Percentiles rank a stretch among this genome's conserved stretches.
phyloP scores from a whole-genome alignment of 2,888 invertebrate species.

The Lepidocyrtoides sp. region DNA sequence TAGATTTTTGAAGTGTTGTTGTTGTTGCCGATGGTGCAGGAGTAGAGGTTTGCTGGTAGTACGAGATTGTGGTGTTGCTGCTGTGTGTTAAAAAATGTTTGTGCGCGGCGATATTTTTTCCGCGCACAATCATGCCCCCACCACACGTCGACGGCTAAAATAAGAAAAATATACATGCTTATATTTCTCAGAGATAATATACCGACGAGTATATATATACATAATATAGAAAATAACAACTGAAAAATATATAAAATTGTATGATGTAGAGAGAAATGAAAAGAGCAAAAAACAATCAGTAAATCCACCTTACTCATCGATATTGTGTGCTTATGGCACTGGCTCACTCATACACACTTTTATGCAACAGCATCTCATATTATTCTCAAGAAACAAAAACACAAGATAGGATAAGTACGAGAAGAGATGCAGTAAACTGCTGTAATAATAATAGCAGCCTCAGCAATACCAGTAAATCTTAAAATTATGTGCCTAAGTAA shows the following conservation, averaged over 20 bases:
- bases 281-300: conserved; percentile 53
- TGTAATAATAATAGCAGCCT: not conserved
- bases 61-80: conserved; percentile 59
- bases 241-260: conserved; percentile 62
- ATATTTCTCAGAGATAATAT: conserved; percentile 43
- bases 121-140: conserved; percentile 77
- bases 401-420: conserved; percentile 29
- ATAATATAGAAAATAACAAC: conserved; percentile 26
- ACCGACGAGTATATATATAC: conserved; percentile 35
- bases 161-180: conserved; percentile 73
- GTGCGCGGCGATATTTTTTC: conserved; percentile 78
- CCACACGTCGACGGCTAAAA: conserved; percentile 76
- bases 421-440: conserved; percentile 52
- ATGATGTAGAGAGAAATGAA: conserved; percentile 67
- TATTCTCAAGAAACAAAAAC: not conserved
- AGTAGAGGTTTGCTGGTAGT: conserved; percentile 58
- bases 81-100: conserved; percentile 77
- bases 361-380: conserved; percentile 9
- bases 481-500: conserved; percentile 14
- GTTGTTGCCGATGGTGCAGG: conserved; percentile 78
- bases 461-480: conserved; percentile 2
- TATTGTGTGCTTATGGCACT: conserved; percentile 76
- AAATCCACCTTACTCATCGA: conserved; percentile 79
- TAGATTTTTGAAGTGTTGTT: conserved; percentile 80
- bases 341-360: conserved; percentile 32